phyloP scores from a whole-genome alignment of 1,140 invertebrate species.

The Zaprionus inermis region DNA sequence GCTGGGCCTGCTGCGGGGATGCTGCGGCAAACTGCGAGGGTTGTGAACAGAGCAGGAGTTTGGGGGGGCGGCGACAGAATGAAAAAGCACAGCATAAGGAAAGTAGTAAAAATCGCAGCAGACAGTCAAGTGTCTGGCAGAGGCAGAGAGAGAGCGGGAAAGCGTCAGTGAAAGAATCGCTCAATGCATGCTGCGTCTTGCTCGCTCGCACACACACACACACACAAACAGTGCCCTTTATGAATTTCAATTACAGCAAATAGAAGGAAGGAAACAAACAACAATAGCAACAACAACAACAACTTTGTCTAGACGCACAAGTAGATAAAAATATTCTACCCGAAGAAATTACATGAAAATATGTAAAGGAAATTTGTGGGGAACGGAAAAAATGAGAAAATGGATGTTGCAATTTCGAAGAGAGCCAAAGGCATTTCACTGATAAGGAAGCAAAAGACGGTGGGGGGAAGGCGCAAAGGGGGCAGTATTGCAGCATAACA shows the following conservation, averaged over 20 bases:
- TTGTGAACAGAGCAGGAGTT: not conserved
- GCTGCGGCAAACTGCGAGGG: conserved; percentile 31
- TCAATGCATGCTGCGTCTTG: conserved; percentile 13
- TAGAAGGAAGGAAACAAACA: conserved; percentile 7
- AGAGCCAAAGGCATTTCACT: conserved; percentile 33
- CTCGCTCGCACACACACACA: conserved; percentile 32
- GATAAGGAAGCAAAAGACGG: conserved; percentile 36
- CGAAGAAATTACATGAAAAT: conserved; percentile 35
- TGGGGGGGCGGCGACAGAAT: conserved; percentile 21
- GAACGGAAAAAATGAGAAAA: conserved; percentile 23
- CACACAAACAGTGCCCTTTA: conserved; percentile 22
- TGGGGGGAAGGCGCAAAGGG: not conserved
- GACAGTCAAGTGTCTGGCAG: conserved; percentile 34
- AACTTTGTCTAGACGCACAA: conserved; percentile 69
- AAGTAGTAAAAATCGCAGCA: conserved; percentile 66
- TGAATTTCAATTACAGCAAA: conserved; percentile 33
- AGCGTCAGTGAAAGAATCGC: conserved; percentile 13
- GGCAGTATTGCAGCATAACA: conserved; percentile 52
- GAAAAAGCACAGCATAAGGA: conserved; percentile 60
- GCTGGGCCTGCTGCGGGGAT: conserved; percentile 43
- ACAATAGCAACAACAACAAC: conserved; percentile 17
- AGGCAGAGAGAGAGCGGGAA: not conserved
- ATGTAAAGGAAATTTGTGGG: conserved; percentile 40
- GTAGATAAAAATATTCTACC: conserved; percentile 63
- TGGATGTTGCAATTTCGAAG: conserved; percentile 34